These are phyloP conservation scores for Eospalax fontanierii DNA, from an alignment of 2,797 vertebrate species.

Conservation along the genomic window DNA sequence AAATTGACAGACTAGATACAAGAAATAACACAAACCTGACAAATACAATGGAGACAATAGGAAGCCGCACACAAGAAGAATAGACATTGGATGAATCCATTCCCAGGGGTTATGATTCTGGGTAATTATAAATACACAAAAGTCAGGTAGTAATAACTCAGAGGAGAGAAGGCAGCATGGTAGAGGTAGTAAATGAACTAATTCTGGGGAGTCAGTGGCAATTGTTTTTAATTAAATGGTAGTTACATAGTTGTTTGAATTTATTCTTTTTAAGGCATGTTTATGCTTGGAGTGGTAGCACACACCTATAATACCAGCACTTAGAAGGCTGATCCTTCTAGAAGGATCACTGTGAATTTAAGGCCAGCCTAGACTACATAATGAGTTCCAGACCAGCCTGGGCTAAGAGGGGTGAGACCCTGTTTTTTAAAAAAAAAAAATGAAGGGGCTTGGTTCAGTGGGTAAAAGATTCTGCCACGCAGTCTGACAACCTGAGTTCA, in stretches of 20 bases:
- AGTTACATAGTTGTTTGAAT: not conserved
- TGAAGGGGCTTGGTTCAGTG: not conserved
- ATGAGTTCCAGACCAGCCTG: not conserved
- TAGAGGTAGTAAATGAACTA: not conserved
- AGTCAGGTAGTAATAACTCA: not conserved
- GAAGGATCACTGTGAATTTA: not conserved
- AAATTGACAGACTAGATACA: not conserved
- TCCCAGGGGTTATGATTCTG: too few species aligned
- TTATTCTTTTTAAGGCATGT: constrained; percentile 16
- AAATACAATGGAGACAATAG: not conserved
- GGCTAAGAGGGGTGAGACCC: not conserved
- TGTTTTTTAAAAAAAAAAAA: not conserved
- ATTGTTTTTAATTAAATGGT: not conserved
- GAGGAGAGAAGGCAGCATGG: not conserved
- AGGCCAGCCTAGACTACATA: not conserved
- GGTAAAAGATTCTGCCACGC: too few species aligned
- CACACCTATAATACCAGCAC: not conserved
- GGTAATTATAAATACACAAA: not conserved
- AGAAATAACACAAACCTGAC: not conserved
- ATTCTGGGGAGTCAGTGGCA: not conserved
- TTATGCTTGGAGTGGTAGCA: not conserved
- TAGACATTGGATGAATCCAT: not conserved
- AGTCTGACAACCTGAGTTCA: not conserved
- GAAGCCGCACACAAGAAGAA: not conserved
- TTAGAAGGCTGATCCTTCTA: not conserved